Base-by-base conservation (phyloP, 2,113 vertebrate genomes). In the Leucosticte australis region DNA sequence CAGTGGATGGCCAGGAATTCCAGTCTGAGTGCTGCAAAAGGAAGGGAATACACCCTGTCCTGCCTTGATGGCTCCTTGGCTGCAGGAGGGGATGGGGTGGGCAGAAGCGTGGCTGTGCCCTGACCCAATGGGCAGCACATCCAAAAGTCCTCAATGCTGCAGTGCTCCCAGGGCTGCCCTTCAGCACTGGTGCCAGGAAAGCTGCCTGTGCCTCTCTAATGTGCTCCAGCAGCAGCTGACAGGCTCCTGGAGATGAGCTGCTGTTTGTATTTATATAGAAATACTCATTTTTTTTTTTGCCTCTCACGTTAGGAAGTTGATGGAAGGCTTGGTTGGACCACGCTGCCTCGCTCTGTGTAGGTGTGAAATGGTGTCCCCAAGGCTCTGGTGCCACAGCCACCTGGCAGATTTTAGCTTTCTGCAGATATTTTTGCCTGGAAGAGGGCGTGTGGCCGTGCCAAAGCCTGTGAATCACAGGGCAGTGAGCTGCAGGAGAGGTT, bases 311-410 rank as follows among this genome's bases (percentile, higher is more conserved):
- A 21, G 5, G 5, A 50, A 46, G 37, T 0, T 13, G 59, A 30
- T n/a, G 47, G 59, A 55, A 57, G 42, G 30, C 47, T 68, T 8
- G 64, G 31, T 31, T 49, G 56, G 65, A 41, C 59, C 55, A 18
- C 0, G 1, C 33, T 46, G 56, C 44, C 73, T 57, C 2, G 0
- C n/a, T 47, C 59, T 41, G 0, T 9, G 1, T 15, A 46, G 63
- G 28, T 73, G 19, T 15, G 33, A 59, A 57, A 44, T 18, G 53
- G 26, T 17, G 50, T 41, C 63, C 62, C 28, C 5, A 18, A 41
- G 70, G 75, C 28, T 19, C 28, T 1, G 5, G 20, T 73, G 49
- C 70, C 55, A 39, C 37, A 53, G 50, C 22, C 6, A 1, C 50
- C 22, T 15, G 20, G 39, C 50, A 74, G 56, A 77, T 63, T 42